phyloP scores from a whole-genome alignment of 2,113 vertebrate genomes.

The Amblyopsis rosae region DNA sequence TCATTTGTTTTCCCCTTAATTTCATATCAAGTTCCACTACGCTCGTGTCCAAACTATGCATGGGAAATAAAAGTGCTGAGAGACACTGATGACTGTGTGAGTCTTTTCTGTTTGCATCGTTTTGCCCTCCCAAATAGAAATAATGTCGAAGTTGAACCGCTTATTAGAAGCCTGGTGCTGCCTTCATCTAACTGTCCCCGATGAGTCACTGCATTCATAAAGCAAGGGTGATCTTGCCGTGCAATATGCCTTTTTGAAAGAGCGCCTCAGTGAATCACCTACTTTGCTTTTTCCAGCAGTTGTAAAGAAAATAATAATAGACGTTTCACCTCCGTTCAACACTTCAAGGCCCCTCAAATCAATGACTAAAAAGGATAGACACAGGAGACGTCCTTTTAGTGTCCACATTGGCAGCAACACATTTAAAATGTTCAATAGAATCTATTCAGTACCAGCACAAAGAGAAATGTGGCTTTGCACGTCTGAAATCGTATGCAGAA shows the following conservation, averaged over 20 bases:
- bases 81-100: slow-evolving; percentile 64
- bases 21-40: slow-evolving; percentile 74
- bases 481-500: too few species aligned
- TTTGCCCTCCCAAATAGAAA: background rate
- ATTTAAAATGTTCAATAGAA: too few species aligned
- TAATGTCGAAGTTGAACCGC: slow-evolving; percentile 17
- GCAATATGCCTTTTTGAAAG: background rate
- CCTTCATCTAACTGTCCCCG: background rate
- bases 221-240: slow-evolving; percentile 4
- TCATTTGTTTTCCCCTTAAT: slow-evolving; percentile 48
- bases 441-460: too few species aligned
- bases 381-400: too few species aligned
- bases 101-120: slow-evolving; percentile 32
- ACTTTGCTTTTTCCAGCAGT: too few species aligned
- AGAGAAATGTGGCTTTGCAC: too few species aligned
- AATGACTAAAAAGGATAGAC: too few species aligned
- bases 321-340: too few species aligned
- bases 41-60: slow-evolving; percentile 85
- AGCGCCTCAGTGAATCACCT: background rate
- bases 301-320: too few species aligned
- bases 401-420: too few species aligned
- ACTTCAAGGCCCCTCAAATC: too few species aligned
- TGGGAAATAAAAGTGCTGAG: slow-evolving; percentile 77
- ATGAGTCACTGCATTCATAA: slow-evolving; percentile 17
- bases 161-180: background rate